Evolutionary conservation across 2,113 vertebrate genomes (phyloP), one percentile per base, ranked within the genome.

Genomic region (Oriolus oriolus): DNA sequence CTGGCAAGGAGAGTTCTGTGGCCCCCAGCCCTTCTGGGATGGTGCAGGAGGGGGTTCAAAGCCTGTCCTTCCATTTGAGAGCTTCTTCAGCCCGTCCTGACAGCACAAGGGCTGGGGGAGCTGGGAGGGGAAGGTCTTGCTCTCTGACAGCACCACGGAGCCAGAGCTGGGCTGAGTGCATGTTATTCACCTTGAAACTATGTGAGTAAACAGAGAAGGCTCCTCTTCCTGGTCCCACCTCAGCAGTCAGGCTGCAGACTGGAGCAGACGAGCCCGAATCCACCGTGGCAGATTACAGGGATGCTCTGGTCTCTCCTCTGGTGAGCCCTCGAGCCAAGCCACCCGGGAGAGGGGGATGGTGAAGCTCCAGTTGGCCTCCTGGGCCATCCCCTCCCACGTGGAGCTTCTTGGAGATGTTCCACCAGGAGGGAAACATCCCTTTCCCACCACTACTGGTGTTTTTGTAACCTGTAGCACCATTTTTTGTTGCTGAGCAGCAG

Each of bases 161-260:
- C 35, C 35, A 16, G 53, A 54, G 63, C 44, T 49, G 27, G 80
- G 69, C 57, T 57, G 6, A 1, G 5, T 10, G 2, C 4, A 10
- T 3, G 30, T 92, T 95, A 95, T 85, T 95, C 93, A 93, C 84
- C 83, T 47, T 56, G 31, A 81, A 97, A 88, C 49, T 90, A 88
- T 92, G 90, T 30, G 86, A 77, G 86, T 76, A 92, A 96, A 80
- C 83, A 96, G 50, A 83, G 70, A 66, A 77, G 75, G 53, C 83
- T 92, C 50, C 79, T 83, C 86, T 95, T 92, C 83, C 88, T 27
- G 33, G 21, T 88, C 88, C 68, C 88, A 88, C 75, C 79, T 85
- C 3, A 2, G 83, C 61, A 65, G 33, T 73, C 24, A 56, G 66
- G 78, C 74, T 52, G 78, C 73, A 57, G 91, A 21, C 42, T 28